These are phyloP conservation scores for Spea bombifrons DNA, from an alignment of 2,113 vertebrate genomes.

Conservation along the genomic window DNA sequence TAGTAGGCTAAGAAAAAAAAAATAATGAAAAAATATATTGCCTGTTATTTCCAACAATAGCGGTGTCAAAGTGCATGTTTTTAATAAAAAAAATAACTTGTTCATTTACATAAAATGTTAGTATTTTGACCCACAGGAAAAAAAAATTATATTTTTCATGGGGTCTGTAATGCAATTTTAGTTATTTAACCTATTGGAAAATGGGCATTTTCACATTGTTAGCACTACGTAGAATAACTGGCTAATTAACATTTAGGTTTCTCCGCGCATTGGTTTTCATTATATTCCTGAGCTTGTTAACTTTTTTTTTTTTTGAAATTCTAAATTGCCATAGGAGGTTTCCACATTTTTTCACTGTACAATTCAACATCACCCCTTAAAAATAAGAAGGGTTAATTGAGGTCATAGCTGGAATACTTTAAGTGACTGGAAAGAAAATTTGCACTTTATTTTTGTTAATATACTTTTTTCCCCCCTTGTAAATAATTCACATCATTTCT, in stretches of 20 bases:
- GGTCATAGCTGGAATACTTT: conserved; percentile 12
- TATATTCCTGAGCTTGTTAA: conserved; percentile 30
- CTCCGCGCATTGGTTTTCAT: neutral
- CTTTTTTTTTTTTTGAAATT: conserved; percentile 13
- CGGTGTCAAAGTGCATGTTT: too few species aligned
- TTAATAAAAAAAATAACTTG: too few species aligned
- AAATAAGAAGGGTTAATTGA: conserved; percentile 32
- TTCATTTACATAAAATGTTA: too few species aligned
- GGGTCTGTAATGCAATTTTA: neutral
- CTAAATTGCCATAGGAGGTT: conserved; percentile 6
- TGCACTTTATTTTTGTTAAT: neutral
- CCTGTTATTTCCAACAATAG: too few species aligned
- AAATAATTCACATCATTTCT: neutral
- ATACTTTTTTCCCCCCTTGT: neutral
- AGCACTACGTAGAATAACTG: neutral
- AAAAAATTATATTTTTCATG: too few species aligned
- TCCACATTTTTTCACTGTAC: neutral
- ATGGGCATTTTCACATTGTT: neutral
- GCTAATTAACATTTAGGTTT: conserved; percentile 20
- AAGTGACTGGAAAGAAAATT: conserved; percentile 6
- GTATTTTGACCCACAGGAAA: too few species aligned
- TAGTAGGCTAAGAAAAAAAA: too few species aligned
- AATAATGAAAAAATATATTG: too few species aligned
- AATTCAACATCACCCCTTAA: conserved; percentile 5
- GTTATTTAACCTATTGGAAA: neutral